Base-by-base conservation (phyloP, 2,113 vertebrate genomes). In the Lasiurus borealis region DNA sequence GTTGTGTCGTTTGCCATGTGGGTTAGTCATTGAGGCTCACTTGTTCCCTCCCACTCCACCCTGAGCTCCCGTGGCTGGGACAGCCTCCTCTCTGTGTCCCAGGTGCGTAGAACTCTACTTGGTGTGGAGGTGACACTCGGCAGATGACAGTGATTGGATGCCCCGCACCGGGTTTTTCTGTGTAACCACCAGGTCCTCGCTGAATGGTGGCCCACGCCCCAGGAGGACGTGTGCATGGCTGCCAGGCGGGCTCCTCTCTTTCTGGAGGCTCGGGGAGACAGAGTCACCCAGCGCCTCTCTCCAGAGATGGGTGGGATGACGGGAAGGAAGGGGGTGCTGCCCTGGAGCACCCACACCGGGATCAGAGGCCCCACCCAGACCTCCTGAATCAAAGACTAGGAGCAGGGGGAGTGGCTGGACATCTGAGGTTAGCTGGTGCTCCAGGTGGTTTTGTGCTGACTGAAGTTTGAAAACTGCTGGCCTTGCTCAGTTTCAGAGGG, bases 121-220 rank as follows among this genome's bases (percentile, higher is more conserved):
- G n/a, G n/a, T n/a, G n/a, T n/a, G n/a, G n/a, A n/a, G n/a, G n/a
- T n/a, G 50, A 36, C 40, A 6, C 57, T 68, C 66, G 11, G 0
- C 34, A 72, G 21, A 40, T 11, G 6, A 4, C 15, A 19, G 48
- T 11, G 73, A 64, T 34, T 2, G 6, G 11, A 11, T 5, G 76
- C 7, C 44, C 27, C 0, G 25, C 36, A 2, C 40, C 15, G 15
- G 82, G 29, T 62, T 71, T 21, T 8, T 54, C 52, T 0, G 0
- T 12, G 3, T 13, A 11, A 12, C 46, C 19, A 7, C 25, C 21
- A 15, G 25, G 5, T n/a, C 62, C 48, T 44, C 8, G 1, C 73
- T 0, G 29, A 25, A 18, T 0, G 0, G 54, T 1, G 1, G 40
- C 48, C 29, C 72, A 34, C 13, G 10, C 73, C 50, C 23, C 2